Evolutionary conservation across 2,888 invertebrate genomes (phyloP).

Genomic region (Cataglyphis albicans): DNA sequence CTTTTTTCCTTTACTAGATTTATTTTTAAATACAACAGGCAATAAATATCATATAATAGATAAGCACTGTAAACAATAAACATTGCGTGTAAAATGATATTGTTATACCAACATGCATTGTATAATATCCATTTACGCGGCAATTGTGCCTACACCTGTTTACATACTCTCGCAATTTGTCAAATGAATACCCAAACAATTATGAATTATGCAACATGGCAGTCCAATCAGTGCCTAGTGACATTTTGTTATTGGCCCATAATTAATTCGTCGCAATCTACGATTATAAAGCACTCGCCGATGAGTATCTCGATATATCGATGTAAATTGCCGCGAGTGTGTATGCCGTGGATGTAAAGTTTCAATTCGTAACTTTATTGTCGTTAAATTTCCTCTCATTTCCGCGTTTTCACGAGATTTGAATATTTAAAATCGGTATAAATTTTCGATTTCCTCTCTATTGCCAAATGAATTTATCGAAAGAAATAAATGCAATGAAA

Average conservation of each 20-base stretch:
- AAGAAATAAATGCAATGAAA: background rate
- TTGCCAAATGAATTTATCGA: conserved; percentile 2
- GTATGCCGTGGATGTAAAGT: background rate
- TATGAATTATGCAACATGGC: conserved; percentile 45
- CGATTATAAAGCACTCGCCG: conserved; percentile 35
- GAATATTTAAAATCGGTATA: conserved; percentile 5
- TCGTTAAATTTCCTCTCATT: background rate
- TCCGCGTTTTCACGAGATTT: background rate
- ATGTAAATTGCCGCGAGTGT: conserved; percentile 15
- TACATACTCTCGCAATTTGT: conserved; percentile 50
- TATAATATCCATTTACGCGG: conserved; percentile 46
- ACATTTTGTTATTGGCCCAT: conserved; percentile 52
- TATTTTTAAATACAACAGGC: background rate
- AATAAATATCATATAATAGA: conserved; percentile 3
- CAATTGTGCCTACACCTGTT: conserved; percentile 49
- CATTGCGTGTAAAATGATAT: conserved; percentile 34
- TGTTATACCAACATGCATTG: conserved; percentile 35
- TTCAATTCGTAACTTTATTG: conserved; percentile 25
- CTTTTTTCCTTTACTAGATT: background rate
- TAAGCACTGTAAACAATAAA: conserved; percentile 18
- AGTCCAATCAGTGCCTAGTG: conserved; percentile 52
- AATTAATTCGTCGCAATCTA: conserved; percentile 51
- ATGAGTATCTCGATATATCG: conserved; percentile 14
- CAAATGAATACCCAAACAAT: conserved; percentile 55
- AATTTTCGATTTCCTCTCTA: background rate